Evolutionary conservation across 2,113 vertebrate species (phyloP).

Genomic region (Puma concolor): DNA sequence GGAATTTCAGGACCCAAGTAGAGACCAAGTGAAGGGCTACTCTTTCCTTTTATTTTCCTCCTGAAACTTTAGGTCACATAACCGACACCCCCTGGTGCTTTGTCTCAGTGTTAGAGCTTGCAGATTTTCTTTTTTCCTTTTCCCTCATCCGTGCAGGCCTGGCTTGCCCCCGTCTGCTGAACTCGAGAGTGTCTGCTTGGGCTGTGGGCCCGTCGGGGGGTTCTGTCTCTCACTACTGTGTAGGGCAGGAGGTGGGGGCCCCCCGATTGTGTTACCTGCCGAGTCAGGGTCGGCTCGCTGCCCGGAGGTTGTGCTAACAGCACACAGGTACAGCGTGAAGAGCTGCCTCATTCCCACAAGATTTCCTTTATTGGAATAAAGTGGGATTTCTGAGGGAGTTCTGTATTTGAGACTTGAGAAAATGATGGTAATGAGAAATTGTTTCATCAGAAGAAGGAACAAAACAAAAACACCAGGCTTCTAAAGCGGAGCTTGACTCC

Average conservation of each 20-base stretch:
- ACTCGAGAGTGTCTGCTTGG: neutral
- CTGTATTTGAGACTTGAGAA: neutral
- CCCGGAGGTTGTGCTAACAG: neutral
- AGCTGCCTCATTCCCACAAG: neutral
- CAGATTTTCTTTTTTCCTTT: too few relatives aligned
- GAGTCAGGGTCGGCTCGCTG: too few relatives aligned
- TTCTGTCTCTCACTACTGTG: neutral
- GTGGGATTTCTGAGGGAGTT: neutral
- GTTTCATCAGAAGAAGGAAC: neutral
- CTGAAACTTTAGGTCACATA: neutral
- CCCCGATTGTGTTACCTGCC: neutral
- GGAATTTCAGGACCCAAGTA: neutral
- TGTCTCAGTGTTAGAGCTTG: neutral
- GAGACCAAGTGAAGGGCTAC: neutral
- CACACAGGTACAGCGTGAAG: too few relatives aligned
- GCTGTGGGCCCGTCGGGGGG: neutral
- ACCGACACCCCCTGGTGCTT: neutral
- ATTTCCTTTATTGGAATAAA: neutral
- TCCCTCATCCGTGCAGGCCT: neutral
- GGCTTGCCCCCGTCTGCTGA: neutral
- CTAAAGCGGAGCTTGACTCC: neutral
- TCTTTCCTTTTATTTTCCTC: neutral
- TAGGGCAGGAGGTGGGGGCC: neutral
- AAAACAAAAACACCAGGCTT: neutral
- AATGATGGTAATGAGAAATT: neutral